Conservation (phyloP, 1,140 invertebrate genomes). For the Microvelia longipes region DNA sequence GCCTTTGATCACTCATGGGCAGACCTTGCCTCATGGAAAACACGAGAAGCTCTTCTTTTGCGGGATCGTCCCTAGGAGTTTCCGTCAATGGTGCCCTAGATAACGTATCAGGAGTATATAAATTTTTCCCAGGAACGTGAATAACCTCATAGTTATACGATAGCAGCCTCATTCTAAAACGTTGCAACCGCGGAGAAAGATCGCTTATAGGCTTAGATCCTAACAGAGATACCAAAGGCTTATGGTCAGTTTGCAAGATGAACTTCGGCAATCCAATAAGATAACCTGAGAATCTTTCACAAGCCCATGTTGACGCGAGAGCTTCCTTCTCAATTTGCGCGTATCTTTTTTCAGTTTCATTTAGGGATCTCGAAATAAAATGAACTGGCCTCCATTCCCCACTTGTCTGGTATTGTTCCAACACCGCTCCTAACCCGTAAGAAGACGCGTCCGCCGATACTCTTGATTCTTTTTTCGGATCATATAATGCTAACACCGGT, state of each 20-base stretch:
- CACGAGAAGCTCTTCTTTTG: background rate
- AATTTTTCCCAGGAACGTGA: background rate
- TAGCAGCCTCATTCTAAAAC: background rate
- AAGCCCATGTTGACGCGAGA: background rate
- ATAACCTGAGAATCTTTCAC: background rate
- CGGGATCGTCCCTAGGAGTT: background rate
- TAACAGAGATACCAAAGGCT: background rate
- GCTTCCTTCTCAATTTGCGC: background rate
- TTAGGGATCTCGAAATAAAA: background rate
- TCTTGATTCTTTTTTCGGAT: background rate
- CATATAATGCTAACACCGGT: background rate
- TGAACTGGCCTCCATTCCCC: background rate
- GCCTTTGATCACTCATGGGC: background rate
- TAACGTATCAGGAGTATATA: background rate
- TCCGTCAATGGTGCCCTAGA: background rate
- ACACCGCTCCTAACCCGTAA: background rate
- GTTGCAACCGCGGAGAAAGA: background rate
- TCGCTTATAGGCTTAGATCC: background rate
- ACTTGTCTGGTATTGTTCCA: background rate
- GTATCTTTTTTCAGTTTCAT: background rate
- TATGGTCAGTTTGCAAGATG: background rate
- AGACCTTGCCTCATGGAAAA: background rate
- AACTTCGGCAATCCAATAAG: background rate
- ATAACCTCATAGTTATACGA: background rate
- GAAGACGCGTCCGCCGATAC: background rate